These are phyloP conservation scores for Rhyacichthys aspro DNA, from an alignment of 2,797 vertebrate species.

Conservation along the genomic window DNA sequence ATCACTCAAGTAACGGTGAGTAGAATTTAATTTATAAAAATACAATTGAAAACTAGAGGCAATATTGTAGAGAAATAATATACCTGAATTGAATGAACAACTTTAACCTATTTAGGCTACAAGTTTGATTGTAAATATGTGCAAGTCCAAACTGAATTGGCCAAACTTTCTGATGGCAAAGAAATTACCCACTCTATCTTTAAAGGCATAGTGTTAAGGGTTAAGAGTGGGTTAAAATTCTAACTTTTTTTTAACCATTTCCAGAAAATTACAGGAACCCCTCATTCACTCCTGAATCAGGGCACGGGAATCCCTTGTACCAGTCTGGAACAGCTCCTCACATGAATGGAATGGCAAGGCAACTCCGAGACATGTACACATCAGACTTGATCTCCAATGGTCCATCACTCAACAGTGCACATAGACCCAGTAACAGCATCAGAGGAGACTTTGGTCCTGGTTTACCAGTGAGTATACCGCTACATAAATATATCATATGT, in stretches of 20 bases:
- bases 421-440: not conserved
- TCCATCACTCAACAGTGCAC: not conserved
- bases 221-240: no score
- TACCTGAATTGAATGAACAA: no score
- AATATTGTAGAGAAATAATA: no score
- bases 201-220: no score
- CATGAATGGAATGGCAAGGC: not conserved
- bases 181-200: no score
- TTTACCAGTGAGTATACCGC: slow-evolving; percentile 11
- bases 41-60: not conserved
- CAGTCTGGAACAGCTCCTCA: not conserved
- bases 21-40: not conserved
- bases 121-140: not conserved
- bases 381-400: not conserved
- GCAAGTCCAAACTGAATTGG: no score
- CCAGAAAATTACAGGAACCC: slow-evolving; percentile 17
- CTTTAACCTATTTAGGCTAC: not conserved
- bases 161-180: no score
- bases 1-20: not conserved
- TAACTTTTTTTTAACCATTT: no score
- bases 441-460: not conserved
- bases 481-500: not conserved
- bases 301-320: not conserved
- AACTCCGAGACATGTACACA: not conserved
- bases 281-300: not conserved